Evolutionary conservation across 2,888 invertebrate genomes (phyloP).

Genomic region (Erpobdella octoculata): DNA sequence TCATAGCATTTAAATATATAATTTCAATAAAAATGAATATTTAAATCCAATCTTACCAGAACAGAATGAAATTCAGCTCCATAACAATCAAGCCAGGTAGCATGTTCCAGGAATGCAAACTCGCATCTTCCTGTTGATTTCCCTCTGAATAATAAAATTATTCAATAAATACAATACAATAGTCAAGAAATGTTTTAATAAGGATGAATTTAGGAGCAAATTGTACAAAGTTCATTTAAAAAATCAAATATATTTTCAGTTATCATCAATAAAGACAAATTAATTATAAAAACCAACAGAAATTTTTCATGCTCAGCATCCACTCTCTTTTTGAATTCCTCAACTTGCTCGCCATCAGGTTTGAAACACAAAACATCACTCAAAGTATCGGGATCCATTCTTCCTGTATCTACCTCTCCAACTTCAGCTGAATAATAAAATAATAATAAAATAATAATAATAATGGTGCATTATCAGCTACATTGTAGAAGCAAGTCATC

Average conservation of each 20-base stretch:
- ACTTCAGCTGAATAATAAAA: not conserved
- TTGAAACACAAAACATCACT: not conserved
- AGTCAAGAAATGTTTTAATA: too few species aligned
- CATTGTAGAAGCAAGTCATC: too few species aligned
- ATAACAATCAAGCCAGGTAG: constrained; percentile 17
- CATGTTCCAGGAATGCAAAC: constrained; percentile 19
- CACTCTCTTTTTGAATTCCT: not conserved
- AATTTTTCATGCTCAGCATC: not conserved
- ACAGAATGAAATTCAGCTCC: constrained; percentile 13
- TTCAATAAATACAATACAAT: too few species aligned
- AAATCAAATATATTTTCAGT: not conserved
- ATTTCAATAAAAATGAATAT: not conserved
- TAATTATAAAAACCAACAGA: not conserved
- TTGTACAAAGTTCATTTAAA: too few species aligned
- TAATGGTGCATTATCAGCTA: too few species aligned
- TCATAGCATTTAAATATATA: not conserved
- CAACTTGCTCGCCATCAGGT: not conserved
- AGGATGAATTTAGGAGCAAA: too few species aligned
- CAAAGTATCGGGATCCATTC: not conserved
- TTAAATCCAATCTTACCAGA: not conserved
- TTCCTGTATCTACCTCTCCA: not conserved
- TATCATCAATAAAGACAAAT: not conserved
- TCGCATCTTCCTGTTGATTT: constrained; percentile 11
- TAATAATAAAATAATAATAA: too few species aligned
- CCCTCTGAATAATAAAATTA: constrained; percentile 13